Conservation (phyloP, 2,888 invertebrate genomes). For the Myathropa florea region DNA sequence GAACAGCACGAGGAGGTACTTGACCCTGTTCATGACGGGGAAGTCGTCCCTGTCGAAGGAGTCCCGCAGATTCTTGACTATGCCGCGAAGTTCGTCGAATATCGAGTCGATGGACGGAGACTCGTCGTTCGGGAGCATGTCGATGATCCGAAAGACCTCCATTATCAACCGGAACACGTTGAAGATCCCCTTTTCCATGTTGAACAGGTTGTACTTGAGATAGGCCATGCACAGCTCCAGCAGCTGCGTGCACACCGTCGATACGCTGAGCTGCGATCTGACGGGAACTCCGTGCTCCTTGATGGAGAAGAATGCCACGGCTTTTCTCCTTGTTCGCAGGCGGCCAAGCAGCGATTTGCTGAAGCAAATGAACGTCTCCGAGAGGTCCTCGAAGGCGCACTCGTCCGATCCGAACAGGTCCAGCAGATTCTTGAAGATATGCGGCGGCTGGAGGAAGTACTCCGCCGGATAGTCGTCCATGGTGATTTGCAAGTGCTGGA, state of each 20-base stretch:
- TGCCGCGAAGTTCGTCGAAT: conserved; percentile 63
- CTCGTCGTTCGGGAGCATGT: conserved; percentile 52
- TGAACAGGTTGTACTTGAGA: conserved; percentile 55
- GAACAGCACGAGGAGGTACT: conserved; percentile 74
- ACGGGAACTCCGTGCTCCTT: conserved; percentile 20
- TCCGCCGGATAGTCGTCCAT: conserved; percentile 79
- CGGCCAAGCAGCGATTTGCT: conserved; percentile 73
- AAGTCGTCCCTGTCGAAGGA: conserved; percentile 66
- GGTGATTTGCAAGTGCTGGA: conserved; percentile 75
- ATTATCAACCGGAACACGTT: conserved; percentile 63
- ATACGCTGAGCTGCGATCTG: conserved; percentile 73
- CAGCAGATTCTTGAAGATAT: conserved; percentile 75
- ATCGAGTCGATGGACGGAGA: conserved; percentile 49
- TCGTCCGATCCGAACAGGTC: conserved; percentile 72
- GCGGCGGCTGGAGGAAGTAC: conserved; percentile 78
- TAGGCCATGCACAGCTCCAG: conserved; percentile 72
- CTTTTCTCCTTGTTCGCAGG: conserved; percentile 70
- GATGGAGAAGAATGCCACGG: conserved; percentile 56
- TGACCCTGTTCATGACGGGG: conserved; percentile 74
- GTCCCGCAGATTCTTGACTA: conserved; percentile 57
- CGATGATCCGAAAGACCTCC: conserved; percentile 66
- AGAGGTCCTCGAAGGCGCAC: conserved; percentile 70
- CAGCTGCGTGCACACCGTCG: conserved; percentile 72
- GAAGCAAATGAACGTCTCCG: conserved; percentile 72
- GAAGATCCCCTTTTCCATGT: conserved; percentile 57